These are phyloP conservation scores for Bothrops jararaca DNA, from an alignment of 2,113 vertebrate genomes.

Conservation along the genomic window DNA sequence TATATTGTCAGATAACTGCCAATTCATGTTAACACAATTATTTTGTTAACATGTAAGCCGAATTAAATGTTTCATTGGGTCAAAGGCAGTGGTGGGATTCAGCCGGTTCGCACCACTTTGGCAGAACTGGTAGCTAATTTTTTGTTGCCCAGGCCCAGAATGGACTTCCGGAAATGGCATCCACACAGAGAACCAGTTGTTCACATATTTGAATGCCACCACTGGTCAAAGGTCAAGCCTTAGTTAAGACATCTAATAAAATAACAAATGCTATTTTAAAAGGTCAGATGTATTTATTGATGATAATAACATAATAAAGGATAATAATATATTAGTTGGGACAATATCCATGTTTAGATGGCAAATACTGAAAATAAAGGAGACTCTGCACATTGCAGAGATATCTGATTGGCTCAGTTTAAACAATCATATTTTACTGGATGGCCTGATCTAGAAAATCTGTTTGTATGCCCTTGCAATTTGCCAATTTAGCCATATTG, in stretches of 20 bases:
- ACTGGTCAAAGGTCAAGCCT: not conserved
- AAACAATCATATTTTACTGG: not conserved
- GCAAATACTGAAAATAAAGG: not conserved
- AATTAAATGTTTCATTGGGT: constrained; percentile 20
- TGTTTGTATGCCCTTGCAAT: not conserved
- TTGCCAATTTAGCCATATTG: not conserved
- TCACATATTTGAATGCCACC: too few species aligned
- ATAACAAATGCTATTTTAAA: not conserved
- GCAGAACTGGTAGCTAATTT: too few species aligned
- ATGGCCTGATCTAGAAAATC: not conserved
- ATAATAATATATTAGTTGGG: not conserved
- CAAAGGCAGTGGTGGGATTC: not conserved
- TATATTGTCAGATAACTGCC: not conserved
- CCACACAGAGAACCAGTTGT: too few species aligned
- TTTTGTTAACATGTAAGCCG: not conserved
- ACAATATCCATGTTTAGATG: not conserved
- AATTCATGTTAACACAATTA: not conserved
- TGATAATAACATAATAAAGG: not conserved
- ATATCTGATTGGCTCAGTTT: not conserved
- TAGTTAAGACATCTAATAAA: not conserved
- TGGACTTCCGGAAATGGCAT: too few species aligned
- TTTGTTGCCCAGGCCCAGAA: too few species aligned
- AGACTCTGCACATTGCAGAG: not conserved
- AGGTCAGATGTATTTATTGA: not conserved
- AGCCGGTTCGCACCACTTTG: too few species aligned